Base-by-base conservation (phyloP, 2,888 invertebrate genomes). In the Dasypolia templi region DNA sequence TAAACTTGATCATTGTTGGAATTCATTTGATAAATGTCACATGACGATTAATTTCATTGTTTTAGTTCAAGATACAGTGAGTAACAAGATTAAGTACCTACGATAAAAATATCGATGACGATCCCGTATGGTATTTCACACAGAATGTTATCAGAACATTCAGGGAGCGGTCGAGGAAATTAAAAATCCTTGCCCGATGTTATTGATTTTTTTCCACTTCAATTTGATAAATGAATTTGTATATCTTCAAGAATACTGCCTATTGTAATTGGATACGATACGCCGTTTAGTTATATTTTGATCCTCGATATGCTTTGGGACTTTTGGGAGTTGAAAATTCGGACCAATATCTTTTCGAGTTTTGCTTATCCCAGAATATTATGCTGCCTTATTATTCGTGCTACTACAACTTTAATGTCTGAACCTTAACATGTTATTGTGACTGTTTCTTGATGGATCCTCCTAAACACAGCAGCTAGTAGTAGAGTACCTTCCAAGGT, bases 51-150 rank as follows among this genome's bases (percentile, higher is more conserved):
- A 71, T 66, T 58, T 39, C 35, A 62, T 73, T 29, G 29, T 75
- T 61, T 83, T 77, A 75, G 64, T 71, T 82, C 72, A 78, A 77
- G 76, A 77, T 81, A 78, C 74, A 35, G 26, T 79, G 35, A 55
- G 35, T 72, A 69, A 56, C 53, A 75, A 79, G 72, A 83, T 91
- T 91, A 55, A 29, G 29, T 29, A 93, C 56, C n/a, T n/a, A 39
- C 39, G 81, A 84, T 81, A 90, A 77, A 74, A 83, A 83, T 90
- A 89, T 91, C 87, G 89, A 91, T 93, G 93, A 94, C 92, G 87
- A 88, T 72, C 63, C 62, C 66, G 32, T 75, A 75, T 81, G 91
- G 90, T 79, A 93, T 93, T 77, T 89, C 83, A 86, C 81, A 77
- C 89, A 84, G 87, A 86, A 39, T 75, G 81, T 90, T 91, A 92